These are phyloP conservation scores for Acromyrmex charruanus DNA, from an alignment of 1,140 invertebrate species.

Conservation along the genomic window DNA sequence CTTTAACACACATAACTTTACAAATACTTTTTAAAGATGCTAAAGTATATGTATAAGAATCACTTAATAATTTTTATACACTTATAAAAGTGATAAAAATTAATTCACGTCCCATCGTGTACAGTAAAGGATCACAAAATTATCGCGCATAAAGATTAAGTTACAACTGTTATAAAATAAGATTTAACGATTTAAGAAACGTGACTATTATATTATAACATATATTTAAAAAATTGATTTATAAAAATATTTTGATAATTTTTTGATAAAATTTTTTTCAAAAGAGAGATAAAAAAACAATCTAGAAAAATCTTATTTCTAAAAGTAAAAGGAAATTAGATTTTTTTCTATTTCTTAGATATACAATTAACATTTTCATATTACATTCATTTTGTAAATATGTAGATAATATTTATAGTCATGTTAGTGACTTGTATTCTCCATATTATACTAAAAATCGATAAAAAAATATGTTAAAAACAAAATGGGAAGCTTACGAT, in stretches of 20 bases:
- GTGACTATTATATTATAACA: not conserved
- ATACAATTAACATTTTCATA: not conserved
- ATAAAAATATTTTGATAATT: not conserved
- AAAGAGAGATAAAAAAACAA: not conserved
- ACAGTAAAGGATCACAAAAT: too few species aligned
- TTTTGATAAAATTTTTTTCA: not conserved
- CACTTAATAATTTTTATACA: too few species aligned
- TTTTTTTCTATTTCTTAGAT: not conserved
- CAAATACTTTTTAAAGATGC: too few species aligned
- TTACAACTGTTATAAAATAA: not conserved
- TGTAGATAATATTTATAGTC: not conserved
- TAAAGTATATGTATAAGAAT: too few species aligned
- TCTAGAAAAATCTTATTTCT: not conserved
- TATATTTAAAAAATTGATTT: not conserved
- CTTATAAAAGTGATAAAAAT: too few species aligned
- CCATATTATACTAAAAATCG: not conserved
- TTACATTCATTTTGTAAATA: slow-evolving; percentile 12
- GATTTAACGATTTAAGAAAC: not conserved
- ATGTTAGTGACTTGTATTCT: not conserved
- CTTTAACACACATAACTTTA: too few species aligned
- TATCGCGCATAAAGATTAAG: too few species aligned
- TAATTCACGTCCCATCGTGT: too few species aligned
- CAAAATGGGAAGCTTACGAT: not conserved
- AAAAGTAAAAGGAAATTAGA: slow-evolving; percentile 3
- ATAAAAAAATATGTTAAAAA: slow-evolving; percentile 1